Evolutionary conservation across 2,797 vertebrate genomes (phyloP), one percentile per base, ranked within the genome.

Genomic region (Tinamus major): DNA sequence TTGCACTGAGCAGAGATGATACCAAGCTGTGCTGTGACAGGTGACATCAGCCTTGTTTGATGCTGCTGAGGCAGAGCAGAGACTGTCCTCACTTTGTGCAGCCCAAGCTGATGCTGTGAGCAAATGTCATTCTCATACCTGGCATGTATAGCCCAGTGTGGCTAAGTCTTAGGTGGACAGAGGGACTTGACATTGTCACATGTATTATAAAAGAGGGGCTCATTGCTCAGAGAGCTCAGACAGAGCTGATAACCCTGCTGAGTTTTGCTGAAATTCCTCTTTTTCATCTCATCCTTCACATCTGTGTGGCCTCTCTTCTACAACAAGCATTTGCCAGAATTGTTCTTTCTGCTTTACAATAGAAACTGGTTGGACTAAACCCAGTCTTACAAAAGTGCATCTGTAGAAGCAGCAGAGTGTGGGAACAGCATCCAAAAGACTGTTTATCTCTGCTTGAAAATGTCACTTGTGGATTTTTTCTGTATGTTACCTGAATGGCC

Each of bases 291-390:
- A 65, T 35, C n/a, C 49, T 51, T 61, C 77, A 90, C 29, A 91
- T 84, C 74, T 93, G 80, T 39, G 56, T 33, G 39, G 44, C 35
- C 39, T 64, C 51, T 48, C 26, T 76, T 61, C 51, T 58, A 75
- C 9, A 84, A 49, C 31, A 89, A 85, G 31, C 48, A 41, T 81
- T 85, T 87, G 39, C 21, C 85, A 81, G 44, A 77, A 64, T 18
- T 86, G 24, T 31, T 83, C 64, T n/a, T 92, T 56, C 63, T 91
- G 51, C 56, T 76, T 86, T 56, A 79, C 63, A 90, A 58, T 13
- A 81, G 76, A 92, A 87, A 72, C 18, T 20, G 37, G 17, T 6
- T 89, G 86, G 76, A 74, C 48, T 51, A 48, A 91, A 56, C 85
- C 59, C 79, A 93, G 59, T 23, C 62, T 48, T 77, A 15, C 37